phyloP scores from a whole-genome alignment of 2,888 invertebrate species.

The Cerceris ruficornis region DNA sequence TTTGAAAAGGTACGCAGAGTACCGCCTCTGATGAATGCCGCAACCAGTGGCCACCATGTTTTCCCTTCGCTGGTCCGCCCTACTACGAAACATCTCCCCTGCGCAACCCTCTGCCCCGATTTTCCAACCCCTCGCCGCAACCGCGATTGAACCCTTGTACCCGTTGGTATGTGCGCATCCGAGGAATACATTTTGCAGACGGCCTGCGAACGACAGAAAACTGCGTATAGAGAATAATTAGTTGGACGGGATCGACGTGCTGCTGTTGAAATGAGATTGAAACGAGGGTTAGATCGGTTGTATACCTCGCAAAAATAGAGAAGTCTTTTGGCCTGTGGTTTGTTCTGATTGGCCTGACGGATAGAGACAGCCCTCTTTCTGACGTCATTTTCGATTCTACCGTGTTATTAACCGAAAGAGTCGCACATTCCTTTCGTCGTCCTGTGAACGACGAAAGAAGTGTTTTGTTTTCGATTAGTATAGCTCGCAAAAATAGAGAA shows the following conservation, averaged over 20 bases:
- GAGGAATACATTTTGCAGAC: slow-evolving; percentile 53
- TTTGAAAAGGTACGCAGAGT: slow-evolving; percentile 69
- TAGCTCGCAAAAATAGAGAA: too few species aligned
- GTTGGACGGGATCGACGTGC: neutral
- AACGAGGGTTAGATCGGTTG: neutral
- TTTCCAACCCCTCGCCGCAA: slow-evolving; percentile 65
- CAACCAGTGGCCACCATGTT: slow-evolving; percentile 77
- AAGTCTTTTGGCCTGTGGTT: too few species aligned
- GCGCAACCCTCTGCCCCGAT: slow-evolving; percentile 59
- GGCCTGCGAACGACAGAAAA: slow-evolving; percentile 21
- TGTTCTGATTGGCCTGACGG: too few species aligned
- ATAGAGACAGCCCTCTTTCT: too few species aligned
- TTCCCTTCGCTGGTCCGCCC: slow-evolving; percentile 68
- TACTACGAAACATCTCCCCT: slow-evolving; percentile 61
- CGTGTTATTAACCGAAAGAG: too few species aligned
- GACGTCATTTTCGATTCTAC: too few species aligned
- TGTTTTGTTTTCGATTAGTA: too few species aligned
- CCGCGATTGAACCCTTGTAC: slow-evolving; percentile 68
- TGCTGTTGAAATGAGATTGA: neutral
- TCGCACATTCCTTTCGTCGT: too few species aligned
- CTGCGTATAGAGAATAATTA: slow-evolving; percentile 51
- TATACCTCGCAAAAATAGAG: too few species aligned
- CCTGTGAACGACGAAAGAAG: too few species aligned
- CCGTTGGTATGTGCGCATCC: slow-evolving; percentile 49
- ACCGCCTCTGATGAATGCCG: slow-evolving; percentile 79